Evolutionary conservation across 2,797 vertebrate species (phyloP), one percentile per base, ranked within the genome.

Genomic region (Spatula clypeata): DNA sequence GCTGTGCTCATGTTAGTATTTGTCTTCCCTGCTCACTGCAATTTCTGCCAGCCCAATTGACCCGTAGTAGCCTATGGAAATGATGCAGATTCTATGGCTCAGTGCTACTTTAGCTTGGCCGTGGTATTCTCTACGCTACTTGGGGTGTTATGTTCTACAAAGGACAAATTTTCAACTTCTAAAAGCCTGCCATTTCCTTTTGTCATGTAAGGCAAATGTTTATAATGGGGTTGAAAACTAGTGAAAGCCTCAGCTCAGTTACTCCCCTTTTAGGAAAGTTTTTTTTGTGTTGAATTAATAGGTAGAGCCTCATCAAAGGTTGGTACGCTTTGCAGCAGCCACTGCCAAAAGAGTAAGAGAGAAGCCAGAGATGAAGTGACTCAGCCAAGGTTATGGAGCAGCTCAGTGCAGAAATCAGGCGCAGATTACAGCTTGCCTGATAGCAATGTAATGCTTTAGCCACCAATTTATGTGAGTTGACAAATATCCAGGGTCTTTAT

Each of bases 231-330:
- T 15, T 61, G 69, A 81, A 85, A 67, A 21, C 9, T 2, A 42
- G 42, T 21, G 53, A 13, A 42, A 13, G 2, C 45, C 36, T 86
- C 21, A 11, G 27, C 60, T n/a, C n/a, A 70, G 38, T 64, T 64
- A 54, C 18, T 5, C 6, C 11, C 58, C 29, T 27, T 4, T 24
- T 40, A 82, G 45, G 21, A 62, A 13, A 38, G 40, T 24, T 21
- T 23, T 44, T 44, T 65, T 55, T 18, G 3, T 21, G 26, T 31
- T 61, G 34, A 18, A 16, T 79, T 51, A 32, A 27, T 0, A 0
- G n/a, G 18, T 27, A 45, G 53, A 71, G 23, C 47, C 53, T 45
- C 2, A 10, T 11, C 14, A 55, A 58, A 57, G 45, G 13, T 26
- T 9, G 31, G 58, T 44, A 24, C 0, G 0, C 64, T 73, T 44